These are phyloP conservation scores for Sympetrum striolatum DNA, from an alignment of 2,888 invertebrate genomes.

Conservation along the genomic window DNA sequence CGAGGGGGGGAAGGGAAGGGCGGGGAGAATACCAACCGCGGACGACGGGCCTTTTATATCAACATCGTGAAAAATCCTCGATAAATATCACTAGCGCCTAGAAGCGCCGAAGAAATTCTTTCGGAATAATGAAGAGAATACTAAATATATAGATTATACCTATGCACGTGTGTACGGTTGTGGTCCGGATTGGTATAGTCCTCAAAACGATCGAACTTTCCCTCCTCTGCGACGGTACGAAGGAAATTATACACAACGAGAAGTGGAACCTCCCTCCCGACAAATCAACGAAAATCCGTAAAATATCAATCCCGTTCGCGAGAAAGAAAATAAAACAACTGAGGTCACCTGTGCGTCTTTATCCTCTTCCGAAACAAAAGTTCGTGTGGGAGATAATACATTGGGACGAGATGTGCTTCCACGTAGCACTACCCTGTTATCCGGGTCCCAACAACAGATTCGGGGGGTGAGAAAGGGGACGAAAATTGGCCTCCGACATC, in stretches of 20 bases:
- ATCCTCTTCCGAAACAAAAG: background rate
- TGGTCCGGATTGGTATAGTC: background rate
- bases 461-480: background rate
- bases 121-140: background rate
- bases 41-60: background rate
- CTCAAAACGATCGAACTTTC: background rate
- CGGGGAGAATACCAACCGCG: background rate
- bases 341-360: background rate
- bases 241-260: background rate
- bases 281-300: background rate
- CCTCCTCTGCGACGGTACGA: background rate
- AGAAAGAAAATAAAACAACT: background rate
- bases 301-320: background rate
- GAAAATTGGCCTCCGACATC: background rate
- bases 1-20: background rate
- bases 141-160: background rate
- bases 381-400: background rate
- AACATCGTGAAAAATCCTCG: background rate
- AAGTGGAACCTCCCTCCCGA: background rate
- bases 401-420: constrained; percentile 12
- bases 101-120: constrained; percentile 1
- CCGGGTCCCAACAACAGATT: background rate
- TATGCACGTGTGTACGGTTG: background rate
- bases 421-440: constrained; percentile 29
- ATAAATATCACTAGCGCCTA: constrained; percentile 28